These are phyloP conservation scores for Xestia sexstrigata DNA, from an alignment of 2,888 invertebrate genomes.

Conservation along the genomic window DNA sequence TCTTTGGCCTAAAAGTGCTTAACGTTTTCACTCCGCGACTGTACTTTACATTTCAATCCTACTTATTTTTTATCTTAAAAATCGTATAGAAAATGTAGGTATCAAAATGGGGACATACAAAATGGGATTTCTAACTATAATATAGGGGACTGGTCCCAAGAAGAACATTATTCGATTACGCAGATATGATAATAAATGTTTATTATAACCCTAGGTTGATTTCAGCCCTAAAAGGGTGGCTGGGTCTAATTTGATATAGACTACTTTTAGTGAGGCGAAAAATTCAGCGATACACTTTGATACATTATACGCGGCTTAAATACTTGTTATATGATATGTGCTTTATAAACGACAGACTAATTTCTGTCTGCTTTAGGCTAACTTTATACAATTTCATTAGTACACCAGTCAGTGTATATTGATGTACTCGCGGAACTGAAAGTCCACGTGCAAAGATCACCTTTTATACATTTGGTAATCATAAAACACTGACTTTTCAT, in stretches of 20 bases:
- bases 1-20: not conserved
- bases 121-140: constrained; percentile 6
- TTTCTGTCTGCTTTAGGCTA: constrained; percentile 2
- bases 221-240: not conserved
- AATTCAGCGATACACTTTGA: constrained; percentile 20
- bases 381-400: constrained; percentile 1
- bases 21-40: not conserved
- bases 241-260: constrained; percentile 23
- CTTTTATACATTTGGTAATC: not conserved
- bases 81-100: constrained; percentile 24
- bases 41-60: constrained; percentile 32
- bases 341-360: constrained; percentile 18
- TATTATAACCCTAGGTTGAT: constrained; percentile 1
- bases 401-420: not conserved
- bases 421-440: not conserved
- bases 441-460: not conserved
- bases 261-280: constrained; percentile 24
- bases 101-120: constrained; percentile 39
- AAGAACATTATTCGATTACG: constrained; percentile 37
- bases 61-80: constrained; percentile 21
- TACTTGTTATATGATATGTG: constrained; percentile 50
- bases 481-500: not conserved
- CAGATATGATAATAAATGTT: constrained; percentile 26
- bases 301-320: constrained; percentile 21
- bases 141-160: constrained; percentile 49